phyloP scores from a whole-genome alignment of 2,797 vertebrate species.

The Kryptopterus vitreolus region DNA sequence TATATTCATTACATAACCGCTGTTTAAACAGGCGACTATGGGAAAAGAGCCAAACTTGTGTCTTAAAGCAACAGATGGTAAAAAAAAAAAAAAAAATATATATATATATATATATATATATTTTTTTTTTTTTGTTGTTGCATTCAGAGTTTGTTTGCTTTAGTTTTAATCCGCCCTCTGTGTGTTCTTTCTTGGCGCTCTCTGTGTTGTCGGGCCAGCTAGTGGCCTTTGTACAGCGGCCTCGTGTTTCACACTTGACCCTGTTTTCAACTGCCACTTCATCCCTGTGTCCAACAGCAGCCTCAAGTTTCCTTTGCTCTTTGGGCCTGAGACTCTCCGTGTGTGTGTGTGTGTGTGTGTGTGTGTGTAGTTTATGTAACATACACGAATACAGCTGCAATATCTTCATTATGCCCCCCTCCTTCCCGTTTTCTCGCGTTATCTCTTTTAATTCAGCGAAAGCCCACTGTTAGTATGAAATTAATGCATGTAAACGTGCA shows the following conservation, averaged over 20 bases:
- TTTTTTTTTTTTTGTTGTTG: not conserved
- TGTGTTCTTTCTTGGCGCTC: conserved; percentile 24
- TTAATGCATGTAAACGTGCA: conserved; percentile 38
- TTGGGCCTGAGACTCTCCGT: conserved; percentile 36
- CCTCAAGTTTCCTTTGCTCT: conserved; percentile 60
- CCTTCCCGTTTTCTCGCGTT: not conserved
- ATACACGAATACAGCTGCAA: not conserved
- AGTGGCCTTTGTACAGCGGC: conserved; percentile 57
- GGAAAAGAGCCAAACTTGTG: not conserved
- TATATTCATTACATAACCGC: not conserved
- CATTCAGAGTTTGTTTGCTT: not conserved
- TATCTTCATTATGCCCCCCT: conserved; percentile 9
- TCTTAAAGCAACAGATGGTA: not conserved
- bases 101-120: no score
- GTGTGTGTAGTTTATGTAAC: conserved; percentile 7
- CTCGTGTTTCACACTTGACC: conserved; percentile 71
- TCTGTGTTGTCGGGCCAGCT: conserved; percentile 39
- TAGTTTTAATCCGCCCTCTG: conserved; percentile 1
- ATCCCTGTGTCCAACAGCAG: conserved; percentile 28
- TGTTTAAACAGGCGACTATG: not conserved
- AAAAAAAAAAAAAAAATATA: no score
- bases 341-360: conserved; percentile 5
- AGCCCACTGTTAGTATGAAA: conserved; percentile 17
- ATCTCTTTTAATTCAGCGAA: conserved; percentile 26
- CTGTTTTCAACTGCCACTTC: conserved; percentile 60